Evolutionary conservation across 1,140 invertebrate genomes (phyloP).

Genomic region (Cyclina sinensis): DNA sequence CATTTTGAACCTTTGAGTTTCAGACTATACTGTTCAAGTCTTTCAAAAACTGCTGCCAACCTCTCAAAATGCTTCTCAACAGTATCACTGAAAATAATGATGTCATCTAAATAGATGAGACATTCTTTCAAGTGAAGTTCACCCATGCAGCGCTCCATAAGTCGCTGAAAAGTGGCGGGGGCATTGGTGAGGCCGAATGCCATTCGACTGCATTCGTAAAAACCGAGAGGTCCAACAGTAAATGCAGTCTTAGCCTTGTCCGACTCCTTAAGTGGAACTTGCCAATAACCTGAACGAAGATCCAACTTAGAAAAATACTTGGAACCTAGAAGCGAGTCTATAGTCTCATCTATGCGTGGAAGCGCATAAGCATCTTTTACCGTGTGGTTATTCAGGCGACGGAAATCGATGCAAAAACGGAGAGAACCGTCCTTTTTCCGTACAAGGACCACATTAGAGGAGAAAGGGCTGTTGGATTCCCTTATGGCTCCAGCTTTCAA

Average conservation of each 20-base stretch:
- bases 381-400: no score
- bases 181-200: not conserved
- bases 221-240: not conserved
- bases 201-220: not conserved
- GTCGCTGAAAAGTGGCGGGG: not conserved
- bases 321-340: no score
- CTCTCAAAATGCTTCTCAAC: not conserved
- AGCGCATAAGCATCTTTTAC: no score
- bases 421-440: no score
- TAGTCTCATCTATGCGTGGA: no score
- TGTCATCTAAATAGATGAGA: not conserved
- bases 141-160: not conserved
- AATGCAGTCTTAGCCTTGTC: not conserved
- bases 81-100: not conserved
- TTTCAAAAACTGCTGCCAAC: not conserved
- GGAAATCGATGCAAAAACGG: no score
- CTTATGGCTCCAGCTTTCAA: no score
- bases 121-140: not conserved
- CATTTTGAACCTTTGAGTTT: not conserved
- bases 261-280: not conserved
- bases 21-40: not conserved
- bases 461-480: no score
- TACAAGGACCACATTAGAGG: no score
- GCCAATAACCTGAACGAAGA: not conserved
- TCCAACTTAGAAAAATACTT: no score